Evolutionary conservation across 2,888 invertebrate species (phyloP), one percentile per base, ranked within the genome.

Genomic region (Spialia ferax): DNA sequence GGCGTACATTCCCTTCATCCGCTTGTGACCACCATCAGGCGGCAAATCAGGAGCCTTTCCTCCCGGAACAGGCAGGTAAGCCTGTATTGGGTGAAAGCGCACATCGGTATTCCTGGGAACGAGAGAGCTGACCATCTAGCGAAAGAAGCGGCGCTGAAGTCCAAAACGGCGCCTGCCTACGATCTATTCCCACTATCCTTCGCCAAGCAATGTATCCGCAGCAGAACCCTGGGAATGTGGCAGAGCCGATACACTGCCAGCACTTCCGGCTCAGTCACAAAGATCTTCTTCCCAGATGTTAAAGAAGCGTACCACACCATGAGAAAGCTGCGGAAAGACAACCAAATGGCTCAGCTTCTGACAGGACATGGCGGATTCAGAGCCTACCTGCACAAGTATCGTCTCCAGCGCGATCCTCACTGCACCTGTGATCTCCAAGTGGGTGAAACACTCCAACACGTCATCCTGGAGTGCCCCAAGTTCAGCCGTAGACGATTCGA

Each of bases 31-130:
- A 18, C 3, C 48, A 48, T 48, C 22, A 22, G 22, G 22, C 18
- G 20, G 22, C 18, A 48, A 11, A 48, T 48, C 22, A 20, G 22
- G 48, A 11, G 5, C 18, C 20, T 20, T 11, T 18, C 48, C 3
- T 11, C 20, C 11, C 22, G 18, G 13, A 20, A 20, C 48, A 48
- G 18, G 22, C 18, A 22, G 20, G 22, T 48, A 0, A 20, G 20
- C 48, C 22, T 48, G 48, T 48, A 20, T 18, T 48, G 48, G 48
- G 22, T 48, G 10, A 48, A 48, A 20, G 48, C 48, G 3, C 48
- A 48, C 11, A 11, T 22, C 0, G 48, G 48, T 1, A 48, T 48
- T 1, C 18, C 18, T 22, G 48, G 22, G 22, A 48, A 48, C 3
- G 48, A 48, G 22, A 48, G 48, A 48, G 48, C 48, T 11, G 48